These are phyloP conservation scores for Nymphalis c-album DNA, from an alignment of 2,888 invertebrate species.

Conservation along the genomic window DNA sequence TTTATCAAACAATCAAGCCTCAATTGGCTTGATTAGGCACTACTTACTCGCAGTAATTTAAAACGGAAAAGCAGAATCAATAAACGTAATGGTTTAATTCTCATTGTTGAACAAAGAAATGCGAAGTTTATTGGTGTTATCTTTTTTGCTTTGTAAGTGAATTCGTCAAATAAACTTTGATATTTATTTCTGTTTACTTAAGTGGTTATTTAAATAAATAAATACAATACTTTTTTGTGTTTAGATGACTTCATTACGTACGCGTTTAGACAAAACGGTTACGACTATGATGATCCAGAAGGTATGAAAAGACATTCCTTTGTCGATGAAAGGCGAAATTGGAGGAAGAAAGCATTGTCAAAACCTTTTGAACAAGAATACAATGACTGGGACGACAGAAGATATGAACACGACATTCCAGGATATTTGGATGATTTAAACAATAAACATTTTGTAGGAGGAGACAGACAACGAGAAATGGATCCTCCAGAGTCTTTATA, in stretches of 20 bases:
- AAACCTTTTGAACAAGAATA: conserved; percentile 56
- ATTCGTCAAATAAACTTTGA: neutral
- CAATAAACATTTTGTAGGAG: conserved; percentile 48
- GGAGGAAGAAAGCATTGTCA: conserved; percentile 64
- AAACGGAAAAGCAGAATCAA: conserved; percentile 47
- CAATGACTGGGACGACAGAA: conserved; percentile 58
- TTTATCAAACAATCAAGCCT: conserved; percentile 38
- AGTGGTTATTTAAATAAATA: neutral
- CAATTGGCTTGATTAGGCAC: conserved; percentile 24
- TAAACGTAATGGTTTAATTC: conserved; percentile 30
- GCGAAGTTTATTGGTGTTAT: conserved; percentile 66
- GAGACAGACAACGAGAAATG: conserved; percentile 51
- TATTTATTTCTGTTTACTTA: neutral
- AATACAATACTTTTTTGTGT: neutral
- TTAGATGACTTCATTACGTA: conserved; percentile 63
- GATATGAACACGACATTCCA: conserved; percentile 56
- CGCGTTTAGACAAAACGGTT: conserved; percentile 54
- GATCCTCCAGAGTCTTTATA: conserved; percentile 48
- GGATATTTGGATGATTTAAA: conserved; percentile 60
- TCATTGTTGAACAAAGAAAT: conserved; percentile 47
- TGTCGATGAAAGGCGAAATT: conserved; percentile 65
- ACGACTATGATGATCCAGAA: conserved; percentile 68
- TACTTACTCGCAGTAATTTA: conserved; percentile 43
- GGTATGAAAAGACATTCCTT: conserved; percentile 58
- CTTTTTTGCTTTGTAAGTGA: conserved; percentile 69